A percentile compares a stretch with the other conserved stretches of the same genome.
Conservation (phyloP, 2,888 invertebrate genomes). For the Heliothis peltigera region DNA sequence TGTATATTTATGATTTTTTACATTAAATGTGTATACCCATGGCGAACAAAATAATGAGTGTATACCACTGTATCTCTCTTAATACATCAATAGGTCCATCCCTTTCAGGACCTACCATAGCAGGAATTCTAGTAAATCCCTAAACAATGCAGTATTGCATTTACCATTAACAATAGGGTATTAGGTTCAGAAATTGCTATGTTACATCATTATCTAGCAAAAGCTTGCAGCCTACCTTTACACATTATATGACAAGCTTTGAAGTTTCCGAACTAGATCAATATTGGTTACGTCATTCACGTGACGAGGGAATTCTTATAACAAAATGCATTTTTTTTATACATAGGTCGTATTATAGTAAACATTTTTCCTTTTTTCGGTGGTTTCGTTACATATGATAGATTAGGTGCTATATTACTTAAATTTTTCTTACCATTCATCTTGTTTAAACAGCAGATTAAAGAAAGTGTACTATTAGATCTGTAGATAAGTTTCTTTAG, state of each 20-base stretch:
- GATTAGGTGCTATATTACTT: too few relatives aligned
- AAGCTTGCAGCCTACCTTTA: neutral
- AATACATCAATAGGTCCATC: neutral
- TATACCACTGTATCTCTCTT: too few relatives aligned
- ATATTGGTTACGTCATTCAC: neutral
- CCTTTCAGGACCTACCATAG: neutral
- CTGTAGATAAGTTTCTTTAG: too few relatives aligned
- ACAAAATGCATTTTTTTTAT: neutral
- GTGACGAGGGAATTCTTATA: neutral
- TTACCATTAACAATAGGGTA: constrained; percentile 42
- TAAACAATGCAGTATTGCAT: constrained; percentile 36
- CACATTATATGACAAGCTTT: constrained; percentile 1
- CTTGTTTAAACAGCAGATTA: too few relatives aligned
- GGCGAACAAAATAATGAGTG: too few relatives aligned
- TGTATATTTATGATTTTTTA: too few relatives aligned
- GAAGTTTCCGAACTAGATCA: neutral
- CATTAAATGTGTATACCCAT: too few relatives aligned
- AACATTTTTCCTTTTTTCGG: too few relatives aligned
- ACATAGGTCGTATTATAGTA: neutral
- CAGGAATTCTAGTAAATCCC: constrained; percentile 19
- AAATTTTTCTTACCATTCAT: too few relatives aligned
- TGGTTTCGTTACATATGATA: too few relatives aligned
- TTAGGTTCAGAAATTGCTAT: constrained; percentile 33
- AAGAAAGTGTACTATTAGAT: too few relatives aligned
- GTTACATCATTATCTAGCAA: constrained; percentile 13